Evolutionary conservation across 2,113 vertebrate species (phyloP).

Genomic region (Cathartes aura): DNA sequence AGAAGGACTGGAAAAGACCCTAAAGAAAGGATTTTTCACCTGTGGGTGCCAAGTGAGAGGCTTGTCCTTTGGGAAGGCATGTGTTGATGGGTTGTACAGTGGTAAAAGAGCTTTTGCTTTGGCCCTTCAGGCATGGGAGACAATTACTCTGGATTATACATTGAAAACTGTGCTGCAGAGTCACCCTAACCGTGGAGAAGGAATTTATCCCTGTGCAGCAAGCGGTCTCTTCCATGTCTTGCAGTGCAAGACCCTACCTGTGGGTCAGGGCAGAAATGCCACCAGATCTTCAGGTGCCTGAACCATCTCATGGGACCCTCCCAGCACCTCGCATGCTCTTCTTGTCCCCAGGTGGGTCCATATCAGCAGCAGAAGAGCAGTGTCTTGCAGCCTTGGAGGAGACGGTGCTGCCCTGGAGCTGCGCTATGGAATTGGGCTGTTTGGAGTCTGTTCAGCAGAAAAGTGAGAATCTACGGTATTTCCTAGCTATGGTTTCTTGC

Average conservation of each 20-base stretch:
- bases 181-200: not conserved
- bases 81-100: not conserved
- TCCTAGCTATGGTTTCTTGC: not conserved
- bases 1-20: not conserved
- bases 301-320: not conserved
- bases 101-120: not conserved
- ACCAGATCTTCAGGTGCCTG: not conserved
- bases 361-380: not conserved
- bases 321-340: rapidly evolving
- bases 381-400: not conserved
- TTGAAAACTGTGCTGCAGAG: not conserved
- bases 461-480: rapidly evolving
- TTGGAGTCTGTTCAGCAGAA: not conserved
- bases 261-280: not conserved
- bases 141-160: not conserved
- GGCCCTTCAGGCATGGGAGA: not conserved
- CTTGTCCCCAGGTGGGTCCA: not conserved
- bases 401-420: not conserved
- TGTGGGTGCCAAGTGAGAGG: not conserved
- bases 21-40: not conserved
- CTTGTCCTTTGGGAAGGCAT: not conserved
- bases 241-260: not conserved
- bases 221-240: not conserved
- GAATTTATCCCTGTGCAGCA: not conserved
- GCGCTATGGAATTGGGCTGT: not conserved